Percentiles rank a stretch among this genome's conserved stretches.
phyloP scores from a whole-genome alignment of 2,797 vertebrate genomes.

The Onychomys torridus region DNA sequence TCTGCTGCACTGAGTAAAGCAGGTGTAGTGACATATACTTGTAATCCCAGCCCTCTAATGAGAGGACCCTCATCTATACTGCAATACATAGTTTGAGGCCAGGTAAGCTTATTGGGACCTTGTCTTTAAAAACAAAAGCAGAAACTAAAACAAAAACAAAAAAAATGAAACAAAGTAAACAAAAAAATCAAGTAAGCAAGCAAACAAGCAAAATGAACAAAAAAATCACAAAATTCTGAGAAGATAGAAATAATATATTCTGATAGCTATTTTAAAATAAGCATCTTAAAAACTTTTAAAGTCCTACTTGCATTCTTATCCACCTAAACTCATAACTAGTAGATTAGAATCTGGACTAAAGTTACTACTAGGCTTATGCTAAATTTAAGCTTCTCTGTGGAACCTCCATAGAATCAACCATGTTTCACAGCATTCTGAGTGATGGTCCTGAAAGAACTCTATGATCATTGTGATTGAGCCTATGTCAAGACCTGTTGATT shows the following conservation, averaged over 20 bases:
- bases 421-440: neutral
- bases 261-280: constrained; percentile 27
- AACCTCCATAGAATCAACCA: neutral
- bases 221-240: neutral
- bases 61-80: too few species aligned
- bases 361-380: neutral
- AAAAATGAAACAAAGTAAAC: neutral
- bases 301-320: neutral
- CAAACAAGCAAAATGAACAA: neutral
- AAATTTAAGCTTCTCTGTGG: neutral
- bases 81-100: neutral
- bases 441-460: neutral
- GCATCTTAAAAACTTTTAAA: constrained; percentile 23
- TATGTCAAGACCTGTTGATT: neutral
- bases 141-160: neutral
- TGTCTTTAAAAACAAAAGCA: neutral
- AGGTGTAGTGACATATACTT: neutral
- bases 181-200: neutral
- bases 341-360: neutral
- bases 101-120: too few species aligned
- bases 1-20: neutral
- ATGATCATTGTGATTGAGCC: neutral
- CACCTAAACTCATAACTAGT: neutral
- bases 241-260: neutral
- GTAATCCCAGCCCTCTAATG: neutral